Evolutionary conservation across 37 sponge, comb jelly and placozoan species (phyloP).

Genomic region (Sycon ciliatum): DNA sequence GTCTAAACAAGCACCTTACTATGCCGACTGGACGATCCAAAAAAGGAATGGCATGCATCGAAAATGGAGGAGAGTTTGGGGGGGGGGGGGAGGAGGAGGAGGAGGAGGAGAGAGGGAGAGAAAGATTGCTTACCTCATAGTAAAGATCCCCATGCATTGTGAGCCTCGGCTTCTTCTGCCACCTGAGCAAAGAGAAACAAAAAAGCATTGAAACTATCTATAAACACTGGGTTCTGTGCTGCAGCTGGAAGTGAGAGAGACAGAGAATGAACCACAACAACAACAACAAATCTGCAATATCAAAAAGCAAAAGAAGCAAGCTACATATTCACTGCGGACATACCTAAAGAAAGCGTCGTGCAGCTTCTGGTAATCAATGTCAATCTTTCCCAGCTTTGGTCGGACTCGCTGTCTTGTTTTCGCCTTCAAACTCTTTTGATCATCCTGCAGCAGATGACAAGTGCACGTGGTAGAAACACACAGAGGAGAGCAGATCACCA

Average conservation of each 20-base stretch:
- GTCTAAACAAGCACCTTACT: no score
- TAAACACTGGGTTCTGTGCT: background rate
- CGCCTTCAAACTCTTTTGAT: conserved; percentile 72
- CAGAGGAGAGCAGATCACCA: background rate
- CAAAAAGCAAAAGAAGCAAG: background rate
- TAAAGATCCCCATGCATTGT: conserved; percentile 89
- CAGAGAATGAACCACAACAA: background rate
- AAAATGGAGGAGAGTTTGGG: background rate
- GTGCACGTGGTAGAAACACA: background rate
- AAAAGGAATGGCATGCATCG: no score
- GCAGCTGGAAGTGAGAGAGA: background rate
- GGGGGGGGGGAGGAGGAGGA: background rate
- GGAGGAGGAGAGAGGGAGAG: background rate
- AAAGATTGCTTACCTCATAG: conserved; percentile 48
- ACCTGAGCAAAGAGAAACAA: conserved; percentile 32
- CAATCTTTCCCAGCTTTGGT: conserved; percentile 92
- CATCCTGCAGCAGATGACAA: conserved; percentile 42
- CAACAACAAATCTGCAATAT: no score
- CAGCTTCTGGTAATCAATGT: conserved; percentile 95
- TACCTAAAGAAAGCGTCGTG: conserved; percentile 96
- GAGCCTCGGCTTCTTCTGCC: conserved; percentile 95
- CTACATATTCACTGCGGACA: background rate
- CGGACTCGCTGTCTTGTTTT: conserved; percentile 78
- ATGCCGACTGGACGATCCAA: no score
- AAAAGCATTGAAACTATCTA: no score